Base-by-base conservation (phyloP, 2,113 vertebrate genomes). In the Recurvirostra avosetta region DNA sequence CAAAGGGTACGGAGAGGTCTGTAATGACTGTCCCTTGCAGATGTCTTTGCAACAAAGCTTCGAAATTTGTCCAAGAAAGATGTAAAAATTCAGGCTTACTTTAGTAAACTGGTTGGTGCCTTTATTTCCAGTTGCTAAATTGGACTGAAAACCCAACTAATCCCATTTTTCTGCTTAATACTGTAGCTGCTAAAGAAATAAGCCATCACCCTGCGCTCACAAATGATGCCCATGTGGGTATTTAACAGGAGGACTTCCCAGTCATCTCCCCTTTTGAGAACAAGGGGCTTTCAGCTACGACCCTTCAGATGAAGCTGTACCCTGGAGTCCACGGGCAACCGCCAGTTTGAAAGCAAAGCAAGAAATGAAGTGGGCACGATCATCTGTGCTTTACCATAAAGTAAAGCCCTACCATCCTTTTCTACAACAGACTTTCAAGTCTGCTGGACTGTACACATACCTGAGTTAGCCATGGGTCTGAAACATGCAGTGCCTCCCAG, bases 401-500 rank as follows among this genome's bases (percentile, higher is more conserved):
- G 34, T 1, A 0, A 95, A 90, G 34, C 13, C 20, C 56, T 45
- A n/a, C 15, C 14, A 71, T 12, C 41, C 43, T 47, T 86, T 38
- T 3, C 62, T 27, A 9, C 49, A 59, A 9, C 15, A 68, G 43
- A 52, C 40, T n/a, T 72, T 15, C 14, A 41, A 5, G 1, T 52
- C 50, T 20, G 75, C 40, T 0, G 0, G 66, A 49, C 30, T 43
- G 40, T 22, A 11, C 22, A 23, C 12, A 50, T 14, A 8, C 11
- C 40, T 40, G 19, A 41, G n/a, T 20, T 27, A 68, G 68, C 19
- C 9, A 2, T 23, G 11, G 16, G 9, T 15, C 59, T 84, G 53
- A 86, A 82, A 86, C 2, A 7, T 6, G 27, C 50, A 90, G 15
- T 2, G 11, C 25, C 47, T 36, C 40, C 16, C 45, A 80, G 12